phyloP scores from a whole-genome alignment of 2,888 invertebrate genomes.

The Helicoverpa assulta region DNA sequence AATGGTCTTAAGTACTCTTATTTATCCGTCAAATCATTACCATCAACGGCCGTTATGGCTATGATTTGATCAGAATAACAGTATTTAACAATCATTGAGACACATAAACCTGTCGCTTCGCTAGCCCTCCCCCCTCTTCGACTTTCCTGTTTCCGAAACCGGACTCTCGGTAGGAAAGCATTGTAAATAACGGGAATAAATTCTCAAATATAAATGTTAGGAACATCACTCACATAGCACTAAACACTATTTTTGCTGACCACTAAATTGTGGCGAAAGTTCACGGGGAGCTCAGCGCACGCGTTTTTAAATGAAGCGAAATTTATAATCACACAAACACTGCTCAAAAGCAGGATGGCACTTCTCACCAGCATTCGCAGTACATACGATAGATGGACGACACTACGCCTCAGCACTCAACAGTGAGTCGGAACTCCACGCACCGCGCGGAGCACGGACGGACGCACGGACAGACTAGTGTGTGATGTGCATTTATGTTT shows the following conservation, averaged over 20 bases:
- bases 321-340: conserved; percentile 82
- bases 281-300: conserved; percentile 83
- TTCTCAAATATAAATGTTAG: conserved; percentile 89
- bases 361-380: conserved; percentile 85
- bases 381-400: conserved; percentile 77
- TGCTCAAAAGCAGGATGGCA: conserved; percentile 87
- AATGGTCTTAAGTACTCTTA: conserved; percentile 34
- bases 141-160: conserved; percentile 89
- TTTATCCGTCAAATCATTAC: conserved; percentile 39
- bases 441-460: conserved; percentile 65
- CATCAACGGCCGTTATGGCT: conserved; percentile 31
- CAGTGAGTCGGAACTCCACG: conserved; percentile 64
- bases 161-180: conserved; percentile 87
- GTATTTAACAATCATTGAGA: conserved; percentile 53
- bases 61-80: conserved; percentile 29
- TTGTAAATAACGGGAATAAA: conserved; percentile 82
- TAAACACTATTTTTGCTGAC: conserved; percentile 81
- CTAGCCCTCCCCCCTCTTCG: conserved; percentile 79
- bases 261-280: conserved; percentile 69
- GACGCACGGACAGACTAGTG: conserved; percentile 75
- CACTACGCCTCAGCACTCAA: conserved; percentile 74
- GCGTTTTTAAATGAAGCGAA: conserved; percentile 80
- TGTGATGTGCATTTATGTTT: conserved; percentile 81
- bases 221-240: conserved; percentile 90
- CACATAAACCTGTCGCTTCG: conserved; percentile 72